A percentile compares a stretch with the other conserved stretches of the same genome.
phyloP scores from a whole-genome alignment of 2,113 vertebrate species.

The Strix aluco region DNA sequence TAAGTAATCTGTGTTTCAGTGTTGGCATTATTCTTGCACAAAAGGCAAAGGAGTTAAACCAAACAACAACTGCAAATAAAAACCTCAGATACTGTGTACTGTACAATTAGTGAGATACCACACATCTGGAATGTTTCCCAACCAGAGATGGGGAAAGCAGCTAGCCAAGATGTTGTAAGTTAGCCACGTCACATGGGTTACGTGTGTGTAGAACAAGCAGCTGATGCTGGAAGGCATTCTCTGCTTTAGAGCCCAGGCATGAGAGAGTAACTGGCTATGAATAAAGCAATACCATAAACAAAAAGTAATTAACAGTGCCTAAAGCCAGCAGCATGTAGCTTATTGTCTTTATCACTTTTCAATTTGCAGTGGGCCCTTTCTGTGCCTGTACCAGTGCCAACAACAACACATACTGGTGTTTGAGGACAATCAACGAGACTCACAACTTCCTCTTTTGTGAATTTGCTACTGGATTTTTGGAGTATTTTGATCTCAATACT shows the following conservation, averaged over 20 bases:
- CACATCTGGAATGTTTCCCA: not conserved
- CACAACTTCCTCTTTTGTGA: conserved; percentile 99
- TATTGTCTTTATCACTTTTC: not conserved
- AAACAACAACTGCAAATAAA: not conserved
- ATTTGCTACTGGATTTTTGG: conserved; percentile 96
- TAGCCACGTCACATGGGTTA: not conserved
- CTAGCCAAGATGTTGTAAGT: not conserved
- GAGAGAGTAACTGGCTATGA: not conserved
- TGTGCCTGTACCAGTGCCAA: conserved; percentile 98
- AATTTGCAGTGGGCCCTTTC: conserved; percentile 90
- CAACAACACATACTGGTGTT: conserved; percentile 98
- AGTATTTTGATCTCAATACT: conserved; percentile 96
- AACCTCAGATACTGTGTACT: rapidly evolving
- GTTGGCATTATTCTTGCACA: not conserved
- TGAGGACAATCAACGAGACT: conserved; percentile 95
- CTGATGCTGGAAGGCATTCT: not conserved
- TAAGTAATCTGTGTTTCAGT: not conserved
- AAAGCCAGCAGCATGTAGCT: not conserved
- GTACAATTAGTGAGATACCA: not conserved
- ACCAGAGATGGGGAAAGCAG: not conserved
- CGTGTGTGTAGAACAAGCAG: not conserved
- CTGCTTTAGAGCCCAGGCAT: not conserved
- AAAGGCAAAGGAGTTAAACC: not conserved
- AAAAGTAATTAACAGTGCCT: not conserved
- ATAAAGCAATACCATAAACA: not conserved